phyloP scores from a whole-genome alignment of 2,797 vertebrate genomes.

The Molossus molossus region DNA sequence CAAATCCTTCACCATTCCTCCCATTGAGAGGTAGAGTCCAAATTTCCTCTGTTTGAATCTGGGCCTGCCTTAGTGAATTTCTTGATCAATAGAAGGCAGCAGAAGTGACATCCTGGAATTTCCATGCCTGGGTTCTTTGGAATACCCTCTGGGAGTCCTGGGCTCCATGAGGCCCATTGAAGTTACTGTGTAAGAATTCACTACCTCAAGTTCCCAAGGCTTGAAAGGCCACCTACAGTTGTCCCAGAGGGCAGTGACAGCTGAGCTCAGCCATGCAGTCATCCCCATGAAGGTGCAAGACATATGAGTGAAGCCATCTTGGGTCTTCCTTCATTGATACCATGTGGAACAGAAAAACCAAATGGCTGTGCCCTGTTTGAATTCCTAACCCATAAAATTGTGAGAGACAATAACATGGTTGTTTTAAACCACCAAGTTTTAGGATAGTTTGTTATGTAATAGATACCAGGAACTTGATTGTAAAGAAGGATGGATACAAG shows the following conservation, averaged over 20 bases:
- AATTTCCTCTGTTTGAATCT: not conserved
- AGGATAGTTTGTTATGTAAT: not conserved
- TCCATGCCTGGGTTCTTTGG: not conserved
- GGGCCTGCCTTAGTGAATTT: not conserved
- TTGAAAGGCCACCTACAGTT: not conserved
- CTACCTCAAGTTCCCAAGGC: not conserved
- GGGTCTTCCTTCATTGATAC: not conserved
- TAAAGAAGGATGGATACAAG: not conserved
- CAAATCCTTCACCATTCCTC: not conserved
- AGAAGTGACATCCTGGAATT: not conserved
- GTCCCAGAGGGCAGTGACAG: not conserved
- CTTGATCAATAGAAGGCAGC: not conserved
- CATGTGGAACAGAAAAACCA: not conserved
- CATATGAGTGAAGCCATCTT: not conserved
- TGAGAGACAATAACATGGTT: not conserved
- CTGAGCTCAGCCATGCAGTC: not conserved
- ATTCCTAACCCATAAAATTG: not conserved
- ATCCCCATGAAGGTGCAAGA: not conserved
- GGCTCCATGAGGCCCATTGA: not conserved
- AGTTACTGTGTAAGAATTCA: not conserved
- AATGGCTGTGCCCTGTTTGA: not conserved
- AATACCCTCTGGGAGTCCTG: not conserved
- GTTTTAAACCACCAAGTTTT: not conserved
- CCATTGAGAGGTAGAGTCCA: not conserved
- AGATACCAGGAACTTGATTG: not conserved